Evolutionary conservation across 2,113 vertebrate genomes (phyloP).

Genomic region (Terrapene triunguis): DNA sequence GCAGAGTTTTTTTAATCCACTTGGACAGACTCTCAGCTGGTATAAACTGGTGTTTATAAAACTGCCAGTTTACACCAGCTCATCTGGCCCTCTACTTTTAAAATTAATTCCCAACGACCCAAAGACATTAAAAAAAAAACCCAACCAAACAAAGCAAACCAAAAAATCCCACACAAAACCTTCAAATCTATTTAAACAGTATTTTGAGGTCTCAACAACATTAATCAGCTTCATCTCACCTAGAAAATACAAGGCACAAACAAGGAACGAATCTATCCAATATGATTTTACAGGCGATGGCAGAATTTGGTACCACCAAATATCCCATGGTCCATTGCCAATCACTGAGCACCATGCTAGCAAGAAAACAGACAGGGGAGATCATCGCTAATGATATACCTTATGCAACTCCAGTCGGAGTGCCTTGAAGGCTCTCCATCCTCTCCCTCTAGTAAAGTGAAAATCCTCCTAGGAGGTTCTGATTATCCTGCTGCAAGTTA

Average conservation of each 20-base stretch:
- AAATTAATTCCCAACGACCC: background rate
- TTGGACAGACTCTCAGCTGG: background rate
- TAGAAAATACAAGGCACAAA: conserved; percentile 33
- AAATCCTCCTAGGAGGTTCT: conserved; percentile 59
- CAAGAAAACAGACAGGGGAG: background rate
- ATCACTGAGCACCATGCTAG: conserved; percentile 37
- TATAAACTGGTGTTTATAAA: background rate
- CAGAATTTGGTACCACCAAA: background rate
- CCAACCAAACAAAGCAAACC: background rate
- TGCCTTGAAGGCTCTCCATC: conserved; percentile 27
- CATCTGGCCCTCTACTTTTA: background rate
- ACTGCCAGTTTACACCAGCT: background rate
- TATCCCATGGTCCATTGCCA: conserved; percentile 30
- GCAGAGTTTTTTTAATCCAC: background rate
- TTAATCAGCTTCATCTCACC: conserved; percentile 12
- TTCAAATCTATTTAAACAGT: background rate
- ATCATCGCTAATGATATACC: background rate
- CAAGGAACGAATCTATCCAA: background rate
- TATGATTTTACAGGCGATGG: background rate
- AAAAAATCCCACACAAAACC: background rate
- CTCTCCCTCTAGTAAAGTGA: conserved; percentile 64
- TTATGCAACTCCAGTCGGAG: background rate
- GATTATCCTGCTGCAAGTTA: conserved; percentile 68
- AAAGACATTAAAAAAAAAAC: background rate
- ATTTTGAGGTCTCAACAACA: background rate